Conservation (phyloP, 1,140 invertebrate genomes). For the Caenorhabditis latens region DNA sequence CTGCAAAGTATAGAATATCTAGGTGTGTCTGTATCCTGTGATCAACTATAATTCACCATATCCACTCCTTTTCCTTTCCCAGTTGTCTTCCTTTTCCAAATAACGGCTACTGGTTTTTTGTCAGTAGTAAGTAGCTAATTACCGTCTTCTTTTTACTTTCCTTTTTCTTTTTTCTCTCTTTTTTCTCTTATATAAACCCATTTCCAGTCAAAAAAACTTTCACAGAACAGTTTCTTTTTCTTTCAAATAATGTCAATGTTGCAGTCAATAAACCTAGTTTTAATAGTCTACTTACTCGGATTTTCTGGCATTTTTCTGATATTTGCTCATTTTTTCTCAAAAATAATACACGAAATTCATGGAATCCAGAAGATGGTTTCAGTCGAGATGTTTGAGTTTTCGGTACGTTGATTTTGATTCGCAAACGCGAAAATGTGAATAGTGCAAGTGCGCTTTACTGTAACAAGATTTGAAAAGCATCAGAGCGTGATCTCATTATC, state of each 20-base stretch:
- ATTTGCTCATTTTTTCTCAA: neutral
- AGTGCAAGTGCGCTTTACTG: no score
- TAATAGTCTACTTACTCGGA: neutral
- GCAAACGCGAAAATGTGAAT: no score
- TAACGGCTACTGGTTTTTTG: neutral
- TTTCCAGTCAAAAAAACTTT: no score
- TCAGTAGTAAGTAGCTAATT: neutral
- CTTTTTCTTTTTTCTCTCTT: neutral
- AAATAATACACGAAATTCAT: slow-evolving; percentile 9
- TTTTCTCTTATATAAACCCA: neutral
- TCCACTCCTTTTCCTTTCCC: neutral
- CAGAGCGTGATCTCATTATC: neutral
- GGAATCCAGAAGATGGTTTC: neutral
- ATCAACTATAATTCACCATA: neutral
- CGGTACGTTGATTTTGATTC: neutral
- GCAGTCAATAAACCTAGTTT: neutral
- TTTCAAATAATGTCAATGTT: neutral
- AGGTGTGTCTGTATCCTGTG: neutral
- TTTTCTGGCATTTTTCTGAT: neutral
- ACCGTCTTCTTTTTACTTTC: neutral
- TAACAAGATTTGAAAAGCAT: neutral
- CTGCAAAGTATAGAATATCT: neutral
- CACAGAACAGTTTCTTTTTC: neutral
- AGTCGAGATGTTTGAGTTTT: slow-evolving; percentile 3
- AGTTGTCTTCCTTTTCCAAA: neutral